Conservation (phyloP, 2,113 vertebrate species). For the Alaudala cheleensis region DNA sequence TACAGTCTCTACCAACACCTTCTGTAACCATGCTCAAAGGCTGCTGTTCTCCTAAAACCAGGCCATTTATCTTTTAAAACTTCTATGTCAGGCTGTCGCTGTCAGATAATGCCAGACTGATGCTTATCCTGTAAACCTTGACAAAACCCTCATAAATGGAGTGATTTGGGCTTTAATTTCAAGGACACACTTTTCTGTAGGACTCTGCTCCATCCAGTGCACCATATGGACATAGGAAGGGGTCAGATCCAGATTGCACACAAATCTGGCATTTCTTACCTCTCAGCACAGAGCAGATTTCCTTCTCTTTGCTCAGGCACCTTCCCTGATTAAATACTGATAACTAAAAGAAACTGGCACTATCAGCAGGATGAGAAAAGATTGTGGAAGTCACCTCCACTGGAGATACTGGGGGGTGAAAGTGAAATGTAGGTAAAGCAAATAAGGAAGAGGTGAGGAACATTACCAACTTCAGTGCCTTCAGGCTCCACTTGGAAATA, state of each 20-base stretch:
- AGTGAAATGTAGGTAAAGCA: not conserved
- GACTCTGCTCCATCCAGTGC: not conserved
- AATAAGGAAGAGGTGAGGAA: not conserved
- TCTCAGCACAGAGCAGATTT: not conserved
- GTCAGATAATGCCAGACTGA: not conserved
- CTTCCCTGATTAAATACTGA: not conserved
- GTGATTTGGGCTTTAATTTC: not conserved
- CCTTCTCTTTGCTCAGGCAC: not conserved
- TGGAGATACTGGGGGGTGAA: not conserved
- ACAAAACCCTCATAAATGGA: not conserved
- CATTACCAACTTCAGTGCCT: not conserved
- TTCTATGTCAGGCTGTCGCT: not conserved
- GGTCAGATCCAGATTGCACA: not conserved
- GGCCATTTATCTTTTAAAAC: not conserved
- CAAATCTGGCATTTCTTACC: not conserved
- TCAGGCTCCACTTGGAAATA: not conserved
- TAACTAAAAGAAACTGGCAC: not conserved
- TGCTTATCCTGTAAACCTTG: not conserved
- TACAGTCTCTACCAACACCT: not conserved
- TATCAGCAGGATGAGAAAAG: not conserved
- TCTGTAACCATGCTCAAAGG: not conserved
- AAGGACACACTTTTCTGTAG: not conserved
- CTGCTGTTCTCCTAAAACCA: not conserved
- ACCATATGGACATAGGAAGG: rapidly evolving
- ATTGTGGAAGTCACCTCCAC: not conserved